Conservation (phyloP, 1,140 invertebrate species). For the Hetaerina americana region DNA sequence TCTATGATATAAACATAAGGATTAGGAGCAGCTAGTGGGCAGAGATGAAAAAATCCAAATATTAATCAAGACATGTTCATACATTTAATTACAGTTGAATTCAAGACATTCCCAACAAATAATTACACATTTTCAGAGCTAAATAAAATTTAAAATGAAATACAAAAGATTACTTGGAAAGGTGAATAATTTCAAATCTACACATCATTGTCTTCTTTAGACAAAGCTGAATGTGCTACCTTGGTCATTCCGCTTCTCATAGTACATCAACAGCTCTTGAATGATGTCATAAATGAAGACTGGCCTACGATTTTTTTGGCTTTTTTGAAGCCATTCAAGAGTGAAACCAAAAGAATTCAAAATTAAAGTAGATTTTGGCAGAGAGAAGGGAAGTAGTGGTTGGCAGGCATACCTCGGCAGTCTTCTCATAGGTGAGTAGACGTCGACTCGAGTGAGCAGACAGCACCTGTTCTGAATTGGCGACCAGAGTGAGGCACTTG, state of each 20-base stretch:
- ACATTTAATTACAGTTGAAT: not conserved
- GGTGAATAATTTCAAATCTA: no score
- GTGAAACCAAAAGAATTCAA: not conserved
- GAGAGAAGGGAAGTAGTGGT: not conserved
- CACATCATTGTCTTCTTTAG: no score
- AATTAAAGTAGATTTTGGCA: not conserved
- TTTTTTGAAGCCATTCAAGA: not conserved
- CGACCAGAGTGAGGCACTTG: conserved; percentile 58
- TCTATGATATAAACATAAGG: no score
- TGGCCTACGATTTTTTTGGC: not conserved
- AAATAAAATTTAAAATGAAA: not conserved
- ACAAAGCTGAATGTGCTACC: no score
- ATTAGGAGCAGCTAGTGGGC: no score
- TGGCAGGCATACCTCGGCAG: conserved; percentile 29
- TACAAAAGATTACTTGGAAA: not conserved
- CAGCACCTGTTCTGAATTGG: conserved; percentile 77
- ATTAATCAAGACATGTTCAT: not conserved
- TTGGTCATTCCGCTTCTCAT: no score
- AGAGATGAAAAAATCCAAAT: not conserved
- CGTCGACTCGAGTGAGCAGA: conserved; percentile 63
- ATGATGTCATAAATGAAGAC: not conserved
- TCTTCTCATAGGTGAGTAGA: conserved; percentile 77
- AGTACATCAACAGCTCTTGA: not conserved
- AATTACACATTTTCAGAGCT: not conserved
- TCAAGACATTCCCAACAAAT: not conserved